Percentiles rank a stretch among this genome's conserved stretches.
Conservation (phyloP, 2,113 vertebrate species). For the Cinclus mexicanus region DNA sequence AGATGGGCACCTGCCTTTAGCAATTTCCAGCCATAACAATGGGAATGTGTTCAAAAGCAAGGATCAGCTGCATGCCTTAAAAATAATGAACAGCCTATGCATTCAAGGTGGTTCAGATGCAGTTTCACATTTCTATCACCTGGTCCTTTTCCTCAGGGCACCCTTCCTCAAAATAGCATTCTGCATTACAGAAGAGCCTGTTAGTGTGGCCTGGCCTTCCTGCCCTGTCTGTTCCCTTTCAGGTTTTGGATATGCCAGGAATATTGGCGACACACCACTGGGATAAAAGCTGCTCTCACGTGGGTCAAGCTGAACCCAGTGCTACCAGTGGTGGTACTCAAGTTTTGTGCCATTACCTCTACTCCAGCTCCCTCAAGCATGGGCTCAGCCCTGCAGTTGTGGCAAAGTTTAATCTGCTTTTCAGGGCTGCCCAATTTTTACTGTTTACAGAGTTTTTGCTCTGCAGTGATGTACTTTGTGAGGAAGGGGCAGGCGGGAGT, state of each 20-base stretch:
- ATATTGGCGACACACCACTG: rapidly evolving
- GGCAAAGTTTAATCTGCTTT: neutral
- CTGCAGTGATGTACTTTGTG: neutral
- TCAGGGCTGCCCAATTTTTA: neutral
- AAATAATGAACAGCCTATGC: neutral
- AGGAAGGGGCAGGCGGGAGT: neutral
- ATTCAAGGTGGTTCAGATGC: neutral
- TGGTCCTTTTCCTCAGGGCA: neutral
- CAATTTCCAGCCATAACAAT: conserved; percentile 5
- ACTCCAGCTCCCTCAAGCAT: neutral
- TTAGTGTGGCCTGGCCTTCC: neutral
- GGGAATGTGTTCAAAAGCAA: conserved; percentile 2
- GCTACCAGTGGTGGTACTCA: rapidly evolving
- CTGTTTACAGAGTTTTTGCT: neutral
- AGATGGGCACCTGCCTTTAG: conserved; percentile 14
- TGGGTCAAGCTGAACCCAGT: neutral
- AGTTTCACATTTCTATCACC: neutral
- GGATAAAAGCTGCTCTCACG: rapidly evolving
- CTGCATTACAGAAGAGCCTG: neutral
- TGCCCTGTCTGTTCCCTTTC: neutral
- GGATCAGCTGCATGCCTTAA: neutral
- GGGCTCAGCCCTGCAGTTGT: rapidly evolving
- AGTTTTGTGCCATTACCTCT: neutral
- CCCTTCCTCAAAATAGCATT: neutral
- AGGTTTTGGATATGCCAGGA: neutral